Evolutionary conservation across 2,113 vertebrate genomes (phyloP), one percentile per base, ranked within the genome.

Genomic region (Antidorcas marsupialis): DNA sequence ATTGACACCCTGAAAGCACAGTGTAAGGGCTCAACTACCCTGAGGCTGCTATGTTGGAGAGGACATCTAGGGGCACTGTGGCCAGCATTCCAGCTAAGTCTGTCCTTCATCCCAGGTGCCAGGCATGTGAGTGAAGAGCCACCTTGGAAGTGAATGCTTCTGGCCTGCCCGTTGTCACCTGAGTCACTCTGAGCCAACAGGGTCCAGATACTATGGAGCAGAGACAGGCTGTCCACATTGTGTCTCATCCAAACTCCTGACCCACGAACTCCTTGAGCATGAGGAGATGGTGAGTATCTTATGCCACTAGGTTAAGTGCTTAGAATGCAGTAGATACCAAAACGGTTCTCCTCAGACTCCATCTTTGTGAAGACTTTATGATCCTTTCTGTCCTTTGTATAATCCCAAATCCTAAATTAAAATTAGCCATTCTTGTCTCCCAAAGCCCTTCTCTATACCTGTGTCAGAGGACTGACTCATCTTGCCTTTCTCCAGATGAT

Each of bases 11-110:
- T 25, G 83, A 45, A 50, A 62, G 4, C 30, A 28, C 25, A 7
- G 1, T 13, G 23, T 64, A 67, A 33, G 39, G 78, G n/a, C 43
- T 17, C 0, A 0, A 16, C 43, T 2, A 4, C 8, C 0, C 15
- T 1, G 16, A 64, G 16, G 14, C 47, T 50, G 60, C 45, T 6
- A 1, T 74, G n/a, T 21, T 14, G 39, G 45, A 57, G 19, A 33
- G 59, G 52, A 28, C 39, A 30, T 2, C 36, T 7, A 2, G 36
- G 39, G 89, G 27, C 1, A 0, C n/a, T 43, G 14, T 14, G 74
- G 16, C 19, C 12, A 4, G 17, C 17, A 1, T 64, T 55, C 45
- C 47, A 57, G 47, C 25, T 50, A 52, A 36, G 15, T 23, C 52
- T 36, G 59, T 50, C 55, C 53, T 86, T 86, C 62, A 33, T 50